Base-by-base conservation (phyloP, 2,888 invertebrate species). In the Coelinius sp. region DNA sequence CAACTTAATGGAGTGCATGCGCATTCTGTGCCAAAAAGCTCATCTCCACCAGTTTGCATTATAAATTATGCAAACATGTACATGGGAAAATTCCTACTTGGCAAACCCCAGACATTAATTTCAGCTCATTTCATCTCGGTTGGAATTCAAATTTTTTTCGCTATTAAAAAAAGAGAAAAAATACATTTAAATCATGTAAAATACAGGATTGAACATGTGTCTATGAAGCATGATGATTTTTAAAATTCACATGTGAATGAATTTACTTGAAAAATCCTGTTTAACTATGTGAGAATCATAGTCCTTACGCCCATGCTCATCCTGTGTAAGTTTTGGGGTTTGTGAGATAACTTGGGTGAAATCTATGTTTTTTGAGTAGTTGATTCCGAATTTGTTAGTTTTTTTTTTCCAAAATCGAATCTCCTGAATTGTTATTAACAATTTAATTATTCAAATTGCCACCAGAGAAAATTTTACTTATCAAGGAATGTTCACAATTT, bases 11-110 rank as follows among this genome's bases (percentile, higher is more conserved):
- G 59, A 31, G 59, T 59, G 59, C 59, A 59, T 59, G 31, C 59
- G 35, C 59, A 35, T 59, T 59, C 35, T 1, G 31, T 17, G 59
- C 59, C 59, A 59, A 59, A 59, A 59, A 59, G 59, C 59, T 59
- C 35, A 31, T 35, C 59, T 35, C 31, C 14, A 31, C 59, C 17
- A 14, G 17, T 35, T 59, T 14, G 59, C 59, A 20, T 59, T 31
- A 59, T 59, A 59, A 59, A 59, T 59, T 59, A 59, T 59, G 59
- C 59, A 59, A 59, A 59, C 59, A 59, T 59, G 59, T 59, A 31
- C 59, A 59, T 20, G 59, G 5, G 59, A 59, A n/a, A n/a, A 59
- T 31, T 59, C 31, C 31, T 59, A 59, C 59, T 59, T 59, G 59
- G 59, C 59, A 59, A 35, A 35, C 59, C 59, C 31, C 59, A 59